These are phyloP conservation scores for Callipepla californica DNA, from an alignment of 2,113 vertebrate genomes.

Conservation along the genomic window DNA sequence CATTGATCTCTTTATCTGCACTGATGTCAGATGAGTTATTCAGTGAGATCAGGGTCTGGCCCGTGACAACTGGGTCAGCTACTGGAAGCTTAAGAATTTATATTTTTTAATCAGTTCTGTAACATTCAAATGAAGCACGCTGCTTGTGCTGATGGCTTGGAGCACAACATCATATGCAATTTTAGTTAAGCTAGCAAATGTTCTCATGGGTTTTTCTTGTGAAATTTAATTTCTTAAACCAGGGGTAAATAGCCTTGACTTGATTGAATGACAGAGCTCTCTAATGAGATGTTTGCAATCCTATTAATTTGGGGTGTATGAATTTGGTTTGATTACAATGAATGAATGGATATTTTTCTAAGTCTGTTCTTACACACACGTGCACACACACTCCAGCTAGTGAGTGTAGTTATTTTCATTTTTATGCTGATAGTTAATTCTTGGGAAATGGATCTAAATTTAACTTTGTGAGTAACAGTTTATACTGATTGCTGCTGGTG, in stretches of 20 bases:
- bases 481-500: neutral
- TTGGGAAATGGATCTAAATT: neutral
- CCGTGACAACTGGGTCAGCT: neutral
- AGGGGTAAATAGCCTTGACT: neutral
- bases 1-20: neutral
- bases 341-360: neutral
- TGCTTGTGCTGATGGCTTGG: neutral
- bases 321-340: neutral
- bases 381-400: neutral
- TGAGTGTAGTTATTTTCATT: neutral
- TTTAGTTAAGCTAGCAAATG: neutral
- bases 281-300: neutral
- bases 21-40: neutral
- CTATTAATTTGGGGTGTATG: slow-evolving; percentile 1
- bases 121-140: neutral
- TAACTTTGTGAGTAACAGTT: neutral
- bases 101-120: neutral
- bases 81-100: neutral
- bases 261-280: neutral
- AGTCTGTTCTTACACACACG: neutral
- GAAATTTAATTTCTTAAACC: neutral
- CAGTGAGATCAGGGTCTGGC: neutral
- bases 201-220: neutral
- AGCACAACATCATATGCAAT: neutral
- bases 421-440: neutral